Conservation (phyloP, 2,797 vertebrate species). For the Varecia variegata region DNA sequence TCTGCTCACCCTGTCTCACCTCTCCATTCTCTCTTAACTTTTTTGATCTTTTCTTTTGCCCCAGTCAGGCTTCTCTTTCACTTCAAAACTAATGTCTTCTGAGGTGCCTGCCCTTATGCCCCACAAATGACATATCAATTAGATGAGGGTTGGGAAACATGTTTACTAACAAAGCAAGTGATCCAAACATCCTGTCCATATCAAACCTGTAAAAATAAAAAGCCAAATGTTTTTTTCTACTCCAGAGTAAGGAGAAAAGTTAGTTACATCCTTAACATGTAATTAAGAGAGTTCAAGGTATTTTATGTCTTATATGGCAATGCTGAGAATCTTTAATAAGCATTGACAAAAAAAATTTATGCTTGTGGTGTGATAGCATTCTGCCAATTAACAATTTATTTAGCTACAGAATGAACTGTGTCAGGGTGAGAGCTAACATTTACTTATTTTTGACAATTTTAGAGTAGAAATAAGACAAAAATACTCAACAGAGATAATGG, state of each 20-base stretch:
- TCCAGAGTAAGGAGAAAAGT: not conserved
- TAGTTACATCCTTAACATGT: not conserved
- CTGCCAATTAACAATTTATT: conserved; percentile 48
- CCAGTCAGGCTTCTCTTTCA: not conserved
- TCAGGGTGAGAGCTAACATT: not conserved
- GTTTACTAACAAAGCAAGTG: not conserved
- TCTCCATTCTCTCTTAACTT: not conserved
- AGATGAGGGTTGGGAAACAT: not conserved
- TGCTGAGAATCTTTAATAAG: conserved; percentile 18
- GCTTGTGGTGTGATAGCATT: not conserved
- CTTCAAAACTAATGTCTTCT: not conserved
- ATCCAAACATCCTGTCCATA: not conserved
- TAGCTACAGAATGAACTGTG: conserved; percentile 8
- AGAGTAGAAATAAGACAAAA: conserved; percentile 57
- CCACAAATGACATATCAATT: not conserved
- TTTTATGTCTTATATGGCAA: not conserved
- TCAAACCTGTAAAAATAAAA: not conserved
- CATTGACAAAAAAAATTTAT: conserved; percentile 5
- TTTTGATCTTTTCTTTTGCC: not conserved
- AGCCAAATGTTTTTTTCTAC: not conserved
- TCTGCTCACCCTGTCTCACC: not conserved
- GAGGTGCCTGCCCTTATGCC: not conserved
- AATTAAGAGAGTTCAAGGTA: conserved; percentile 40
- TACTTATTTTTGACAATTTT: conserved; percentile 51
- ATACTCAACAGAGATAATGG: conserved; percentile 56